Evolutionary conservation across 2,797 vertebrate genomes (phyloP).

Genomic region (Menidia menidia): DNA sequence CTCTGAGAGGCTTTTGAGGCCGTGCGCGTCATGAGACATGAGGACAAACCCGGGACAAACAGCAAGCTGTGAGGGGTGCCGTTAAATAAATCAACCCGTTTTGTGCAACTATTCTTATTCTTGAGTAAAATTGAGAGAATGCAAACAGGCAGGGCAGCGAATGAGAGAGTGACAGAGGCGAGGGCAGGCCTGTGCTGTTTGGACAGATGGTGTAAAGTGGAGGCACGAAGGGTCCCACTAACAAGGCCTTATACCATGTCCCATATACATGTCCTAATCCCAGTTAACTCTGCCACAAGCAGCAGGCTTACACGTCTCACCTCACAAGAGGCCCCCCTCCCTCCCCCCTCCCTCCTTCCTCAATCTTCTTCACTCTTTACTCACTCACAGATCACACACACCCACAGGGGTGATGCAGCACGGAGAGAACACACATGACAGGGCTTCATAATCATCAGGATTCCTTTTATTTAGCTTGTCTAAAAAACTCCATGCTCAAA

Average conservation of each 20-base stretch:
- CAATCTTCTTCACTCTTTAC: slow-evolving; percentile 63
- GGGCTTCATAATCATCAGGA: neutral
- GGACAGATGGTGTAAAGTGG: slow-evolving; percentile 73
- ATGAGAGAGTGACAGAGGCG: slow-evolving; percentile 46
- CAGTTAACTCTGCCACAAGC: slow-evolving; percentile 74
- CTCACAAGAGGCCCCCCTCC: slow-evolving; percentile 41
- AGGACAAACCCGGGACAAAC: neutral
- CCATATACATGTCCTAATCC: slow-evolving; percentile 84
- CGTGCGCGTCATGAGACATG: slow-evolving; percentile 32
- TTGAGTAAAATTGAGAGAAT: neutral
- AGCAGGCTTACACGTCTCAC: slow-evolving; percentile 76
- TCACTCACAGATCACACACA: slow-evolving; percentile 10
- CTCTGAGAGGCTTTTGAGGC: slow-evolving; percentile 38
- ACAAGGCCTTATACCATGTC: slow-evolving; percentile 67
- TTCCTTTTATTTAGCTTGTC: neutral
- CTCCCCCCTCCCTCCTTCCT: slow-evolving; percentile 16
- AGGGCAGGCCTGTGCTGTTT: slow-evolving; percentile 30
- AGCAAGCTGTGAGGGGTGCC: neutral
- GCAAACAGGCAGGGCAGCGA: neutral
- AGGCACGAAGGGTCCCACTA: slow-evolving; percentile 56
- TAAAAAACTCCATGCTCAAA: no score
- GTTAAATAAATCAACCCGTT: no score
- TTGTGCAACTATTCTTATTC: no score
- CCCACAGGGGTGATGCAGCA: neutral
- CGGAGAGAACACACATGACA: neutral